phyloP scores from a whole-genome alignment of 2,888 invertebrate species.

The Pomacea canaliculata region DNA sequence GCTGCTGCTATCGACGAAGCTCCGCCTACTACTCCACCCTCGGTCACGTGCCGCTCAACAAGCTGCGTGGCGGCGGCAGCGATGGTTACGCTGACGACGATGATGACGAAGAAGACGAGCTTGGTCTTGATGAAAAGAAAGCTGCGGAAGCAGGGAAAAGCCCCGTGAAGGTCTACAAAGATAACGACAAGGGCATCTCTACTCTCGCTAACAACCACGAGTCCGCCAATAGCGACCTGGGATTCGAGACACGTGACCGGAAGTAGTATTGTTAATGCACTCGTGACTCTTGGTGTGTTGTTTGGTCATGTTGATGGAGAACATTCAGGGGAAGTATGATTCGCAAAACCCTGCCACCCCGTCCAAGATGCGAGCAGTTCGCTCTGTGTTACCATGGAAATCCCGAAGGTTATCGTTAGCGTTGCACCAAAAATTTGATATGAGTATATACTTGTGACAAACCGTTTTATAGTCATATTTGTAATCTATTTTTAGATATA shows the following conservation, averaged over 20 bases:
- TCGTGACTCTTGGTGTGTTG: too few relatives aligned
- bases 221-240: conserved; percentile 31
- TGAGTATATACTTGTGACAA: too few relatives aligned
- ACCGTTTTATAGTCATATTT: too few relatives aligned
- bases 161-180: background rate
- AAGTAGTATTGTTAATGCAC: background rate
- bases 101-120: background rate
- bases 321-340: too few relatives aligned
- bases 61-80: background rate
- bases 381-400: too few relatives aligned
- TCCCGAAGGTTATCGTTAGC: too few relatives aligned
- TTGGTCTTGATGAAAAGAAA: background rate
- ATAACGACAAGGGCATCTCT: background rate
- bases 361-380: too few relatives aligned
- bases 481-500: too few relatives aligned
- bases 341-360: too few relatives aligned
- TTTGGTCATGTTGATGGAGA: too few relatives aligned
- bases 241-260: conserved; percentile 17
- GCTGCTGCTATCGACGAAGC: conserved; percentile 32
- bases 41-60: conserved; percentile 7
- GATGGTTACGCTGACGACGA: conserved; percentile 11
- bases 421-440: too few relatives aligned
- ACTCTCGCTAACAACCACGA: background rate
- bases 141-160: background rate
- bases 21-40: conserved; percentile 14